Evolutionary conservation across 2,888 invertebrate species (phyloP), one percentile per base, ranked within the genome.

Genomic region (Oscheius myriophilus): DNA sequence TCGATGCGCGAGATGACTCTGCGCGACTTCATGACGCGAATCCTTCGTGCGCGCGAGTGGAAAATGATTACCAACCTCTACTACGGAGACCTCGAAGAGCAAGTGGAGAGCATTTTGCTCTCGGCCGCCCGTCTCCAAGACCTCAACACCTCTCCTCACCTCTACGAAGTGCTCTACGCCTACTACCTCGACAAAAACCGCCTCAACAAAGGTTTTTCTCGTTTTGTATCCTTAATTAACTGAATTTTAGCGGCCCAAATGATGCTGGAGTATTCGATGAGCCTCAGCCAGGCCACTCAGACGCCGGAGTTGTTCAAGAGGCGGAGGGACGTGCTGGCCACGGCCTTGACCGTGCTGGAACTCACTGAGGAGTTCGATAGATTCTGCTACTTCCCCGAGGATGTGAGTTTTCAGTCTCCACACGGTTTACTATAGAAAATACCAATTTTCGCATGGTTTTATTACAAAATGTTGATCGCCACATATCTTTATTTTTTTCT

Each of bases 181-280:
- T 76, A 66, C 46, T 72, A 72, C 39, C 52, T 75, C 41, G 59
- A 69, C 14, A 62, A 72, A 33, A 69, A 70, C 25, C 74, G 75
- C 33, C 73, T 69, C 61, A 26, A 66, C 61, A 71, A 63, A 46
- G 75, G 73, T 73, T 33, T 1, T 21, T 21, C 18, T n/a, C n/a
- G 1, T 26, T 49, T 3, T 49, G 18, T 18, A 1, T 9, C 7
- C n/a, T 23, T n/a, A 3, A 39, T 26, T n/a, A 1, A 16, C 39
- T 14, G 12, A 41, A 53, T 59, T 72, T 26, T 42, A 72, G 81
- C 78, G 9, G 82, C 82, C 0, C 69, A 73, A 57, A 64, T 73
- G 9, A 76, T 81, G 80, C 78, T 82, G 55, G 79, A 78, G 14
- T 76, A 71, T 51, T 72, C 78, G 11, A 61, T 66, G 26, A 72